phyloP scores from a whole-genome alignment of 2,888 invertebrate species.

The Nipponacmea schrenckii region DNA sequence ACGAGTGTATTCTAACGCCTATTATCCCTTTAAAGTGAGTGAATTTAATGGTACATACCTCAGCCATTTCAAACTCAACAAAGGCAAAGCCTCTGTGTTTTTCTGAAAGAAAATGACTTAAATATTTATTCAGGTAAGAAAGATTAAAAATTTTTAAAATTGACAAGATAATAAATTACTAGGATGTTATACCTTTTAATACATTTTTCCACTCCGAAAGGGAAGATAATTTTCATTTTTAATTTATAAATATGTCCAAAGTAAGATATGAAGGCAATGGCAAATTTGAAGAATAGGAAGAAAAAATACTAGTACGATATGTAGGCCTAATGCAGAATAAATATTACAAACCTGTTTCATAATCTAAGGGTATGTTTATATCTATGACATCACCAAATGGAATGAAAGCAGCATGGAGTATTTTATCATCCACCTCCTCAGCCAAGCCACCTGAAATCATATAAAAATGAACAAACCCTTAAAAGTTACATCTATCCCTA shows the following conservation, averaged over 20 bases:
- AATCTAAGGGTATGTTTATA: slow-evolving; percentile 97
- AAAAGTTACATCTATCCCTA: neutral
- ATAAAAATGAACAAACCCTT: neutral
- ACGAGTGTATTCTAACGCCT: too few relatives aligned
- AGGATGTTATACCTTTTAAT: too few relatives aligned
- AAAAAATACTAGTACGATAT: too few relatives aligned
- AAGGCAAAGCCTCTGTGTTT: slow-evolving; percentile 99
- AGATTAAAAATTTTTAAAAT: too few relatives aligned
- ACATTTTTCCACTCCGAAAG: too few relatives aligned
- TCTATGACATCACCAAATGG: slow-evolving; percentile 99
- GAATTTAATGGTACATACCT: slow-evolving; percentile 67
- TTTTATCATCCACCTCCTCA: slow-evolving; percentile 94
- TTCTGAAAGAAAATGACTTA: slow-evolving; percentile 72
- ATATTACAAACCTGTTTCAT: slow-evolving; percentile 75
- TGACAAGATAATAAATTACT: too few relatives aligned
- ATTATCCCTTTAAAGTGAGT: too few relatives aligned
- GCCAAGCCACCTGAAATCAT: slow-evolving; percentile 69
- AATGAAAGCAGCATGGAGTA: slow-evolving; percentile 94
- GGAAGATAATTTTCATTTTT: too few relatives aligned
- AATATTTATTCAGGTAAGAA: neutral
- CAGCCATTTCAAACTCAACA: slow-evolving; percentile 95
- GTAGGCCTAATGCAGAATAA: too few relatives aligned
- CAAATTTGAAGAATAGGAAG: too few relatives aligned
- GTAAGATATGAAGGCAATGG: too few relatives aligned
- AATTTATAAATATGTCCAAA: too few relatives aligned